These are phyloP conservation scores for Neelides sp. DNA, from an alignment of 1,140 invertebrate species.

Conservation along the genomic window DNA sequence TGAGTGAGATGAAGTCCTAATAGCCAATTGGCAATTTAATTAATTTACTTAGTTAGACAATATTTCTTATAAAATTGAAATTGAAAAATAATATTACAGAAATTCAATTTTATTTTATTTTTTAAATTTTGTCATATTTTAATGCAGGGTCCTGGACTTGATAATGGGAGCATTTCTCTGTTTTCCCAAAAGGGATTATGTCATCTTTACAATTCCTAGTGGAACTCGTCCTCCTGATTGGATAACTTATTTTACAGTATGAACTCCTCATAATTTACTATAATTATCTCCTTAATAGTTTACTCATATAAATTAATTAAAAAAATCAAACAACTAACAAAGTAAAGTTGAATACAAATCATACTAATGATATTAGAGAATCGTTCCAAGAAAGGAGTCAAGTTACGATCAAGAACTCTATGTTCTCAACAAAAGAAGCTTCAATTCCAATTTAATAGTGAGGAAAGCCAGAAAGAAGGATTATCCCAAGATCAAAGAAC, in stretches of 20 bases:
- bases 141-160: conserved; percentile 40
- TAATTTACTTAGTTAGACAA: neutral
- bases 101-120: neutral
- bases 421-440: conserved; percentile 45
- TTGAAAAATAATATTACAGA: neutral
- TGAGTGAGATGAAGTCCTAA: too few relatives aligned
- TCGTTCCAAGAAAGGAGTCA: conserved; percentile 43
- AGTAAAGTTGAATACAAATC: neutral
- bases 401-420: conserved; percentile 49
- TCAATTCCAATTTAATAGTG: conserved; percentile 37
- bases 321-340: neutral
- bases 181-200: conserved; percentile 53
- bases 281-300: neutral
- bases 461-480: conserved; percentile 30
- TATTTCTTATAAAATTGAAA: conserved; percentile 6
- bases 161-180: conserved; percentile 46
- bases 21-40: neutral
- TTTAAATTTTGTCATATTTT: conserved; percentile 31
- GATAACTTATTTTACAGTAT: conserved; percentile 49
- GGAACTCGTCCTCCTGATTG: conserved; percentile 46
- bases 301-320: conserved; percentile 1
- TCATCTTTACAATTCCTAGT: conserved; percentile 48
- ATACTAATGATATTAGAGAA: conserved; percentile 37
- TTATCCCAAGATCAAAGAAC: conserved; percentile 17
- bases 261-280: neutral